Base-by-base conservation (phyloP, 2,113 vertebrate species). In the Desmodus rotundus region DNA sequence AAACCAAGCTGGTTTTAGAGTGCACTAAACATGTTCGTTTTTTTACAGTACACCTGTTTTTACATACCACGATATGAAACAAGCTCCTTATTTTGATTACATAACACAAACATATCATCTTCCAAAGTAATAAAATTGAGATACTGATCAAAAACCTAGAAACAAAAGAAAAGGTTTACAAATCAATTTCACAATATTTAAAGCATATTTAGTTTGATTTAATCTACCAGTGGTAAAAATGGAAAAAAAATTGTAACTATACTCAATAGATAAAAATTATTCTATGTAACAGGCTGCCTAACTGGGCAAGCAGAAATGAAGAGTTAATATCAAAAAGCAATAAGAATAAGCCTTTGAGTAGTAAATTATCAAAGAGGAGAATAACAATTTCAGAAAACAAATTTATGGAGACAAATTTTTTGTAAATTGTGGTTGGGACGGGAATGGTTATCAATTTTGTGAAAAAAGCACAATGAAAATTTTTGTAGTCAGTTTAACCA, bases 111-210 rank as follows among this genome's bases (percentile, higher is more conserved):
- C 99, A 99, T 99, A 98, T 99, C 99, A 97, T 99, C 99, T 98
- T 99, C 99, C 98, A 99, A 99, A 87, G 99, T 99, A 98, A 99
- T 99, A 98, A 99, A 99, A 99, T 99, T 99, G 97, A 99, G 98
- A 98, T 99, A 99, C 43, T 99, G 99, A 98, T 99, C 99, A 95
- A 99, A 99, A 94, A 99, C 99, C 99, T 99, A 98, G 58, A 93
- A 94, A 97, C 36, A 88, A 98, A 94, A 95, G 61, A 93, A 95
- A 96, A 96, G 2, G n/a, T 67, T 95, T 90, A 89, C 20, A 82
- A 91, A 81, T 85, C 58, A 84, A 89, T 43, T 85, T 89, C 56
- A 22, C 33, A 41, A 82, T 74, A 95, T 3, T 87, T 70, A 95
- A 82, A 95, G 45, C 17, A 94, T 52, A 58, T 81, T 38, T 91